Conservation (phyloP, 2,888 invertebrate species). For the Villa cingulata region DNA sequence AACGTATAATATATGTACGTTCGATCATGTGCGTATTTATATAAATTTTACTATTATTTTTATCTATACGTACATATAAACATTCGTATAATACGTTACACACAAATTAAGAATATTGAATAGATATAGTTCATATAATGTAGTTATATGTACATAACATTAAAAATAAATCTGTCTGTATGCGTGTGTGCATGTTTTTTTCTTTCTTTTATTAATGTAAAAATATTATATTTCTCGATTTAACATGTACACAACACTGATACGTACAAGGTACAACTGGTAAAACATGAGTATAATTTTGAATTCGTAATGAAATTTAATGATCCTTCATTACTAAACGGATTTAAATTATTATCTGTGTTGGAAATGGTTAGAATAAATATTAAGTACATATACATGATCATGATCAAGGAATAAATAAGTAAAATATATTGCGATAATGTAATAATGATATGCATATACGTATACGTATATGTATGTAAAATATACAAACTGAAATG, state of each 20-base stretch:
- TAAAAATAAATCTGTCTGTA: not conserved
- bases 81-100: too few species aligned
- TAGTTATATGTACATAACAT: not conserved
- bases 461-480: too few species aligned
- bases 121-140: not conserved
- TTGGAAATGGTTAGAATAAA: too few species aligned
- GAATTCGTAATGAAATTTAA: not conserved
- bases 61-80: not conserved
- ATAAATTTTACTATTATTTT: slow-evolving; percentile 3
- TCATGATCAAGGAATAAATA: too few species aligned
- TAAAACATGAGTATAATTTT: not conserved
- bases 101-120: too few species aligned
- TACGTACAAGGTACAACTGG: too few species aligned
- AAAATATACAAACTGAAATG: too few species aligned
- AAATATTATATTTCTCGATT: not conserved
- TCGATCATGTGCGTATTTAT: slow-evolving; percentile 1
- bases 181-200: not conserved
- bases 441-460: too few species aligned
- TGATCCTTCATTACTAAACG: not conserved
- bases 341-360: too few species aligned
- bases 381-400: too few species aligned
- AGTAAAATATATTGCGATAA: too few species aligned
- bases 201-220: not conserved
- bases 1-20: too few species aligned
- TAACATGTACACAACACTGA: not conserved